A percentile compares a stretch with the other conserved stretches of the same genome.
phyloP scores from a whole-genome alignment of 2,113 vertebrate species.

The Chionis minor region DNA sequence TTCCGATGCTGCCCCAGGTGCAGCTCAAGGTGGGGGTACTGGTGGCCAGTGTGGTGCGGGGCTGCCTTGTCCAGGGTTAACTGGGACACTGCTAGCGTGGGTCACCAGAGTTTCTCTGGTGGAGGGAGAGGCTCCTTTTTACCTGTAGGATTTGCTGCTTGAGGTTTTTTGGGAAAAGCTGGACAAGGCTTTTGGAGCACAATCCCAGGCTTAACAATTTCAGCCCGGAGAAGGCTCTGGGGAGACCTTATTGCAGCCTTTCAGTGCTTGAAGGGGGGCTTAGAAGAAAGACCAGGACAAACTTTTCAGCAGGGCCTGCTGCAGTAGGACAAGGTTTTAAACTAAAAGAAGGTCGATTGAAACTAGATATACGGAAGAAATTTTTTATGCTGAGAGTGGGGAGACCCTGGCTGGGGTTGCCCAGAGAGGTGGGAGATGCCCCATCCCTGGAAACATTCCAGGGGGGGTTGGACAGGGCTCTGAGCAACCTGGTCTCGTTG shows the following conservation, averaged over 20 bases:
- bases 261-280: background rate
- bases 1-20: background rate
- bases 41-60: background rate
- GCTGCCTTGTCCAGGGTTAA: background rate
- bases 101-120: background rate
- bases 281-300: background rate
- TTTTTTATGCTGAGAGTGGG: background rate
- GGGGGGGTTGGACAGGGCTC: background rate
- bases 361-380: background rate
- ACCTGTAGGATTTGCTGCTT: background rate
- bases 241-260: background rate
- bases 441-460: background rate
- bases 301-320: background rate
- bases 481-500: background rate
- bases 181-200: background rate
- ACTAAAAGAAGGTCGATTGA: background rate
- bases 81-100: rapidly evolving
- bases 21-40: background rate
- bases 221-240: background rate
- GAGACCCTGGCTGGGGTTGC: background rate
- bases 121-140: background rate
- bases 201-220: background rate
- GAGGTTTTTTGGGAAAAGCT: background rate
- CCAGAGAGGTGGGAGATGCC: background rate
- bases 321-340: background rate